A percentile compares a stretch with the other conserved stretches of the same genome.
Conservation (phyloP, 2,888 invertebrate genomes). For the Aelia acuminata region DNA sequence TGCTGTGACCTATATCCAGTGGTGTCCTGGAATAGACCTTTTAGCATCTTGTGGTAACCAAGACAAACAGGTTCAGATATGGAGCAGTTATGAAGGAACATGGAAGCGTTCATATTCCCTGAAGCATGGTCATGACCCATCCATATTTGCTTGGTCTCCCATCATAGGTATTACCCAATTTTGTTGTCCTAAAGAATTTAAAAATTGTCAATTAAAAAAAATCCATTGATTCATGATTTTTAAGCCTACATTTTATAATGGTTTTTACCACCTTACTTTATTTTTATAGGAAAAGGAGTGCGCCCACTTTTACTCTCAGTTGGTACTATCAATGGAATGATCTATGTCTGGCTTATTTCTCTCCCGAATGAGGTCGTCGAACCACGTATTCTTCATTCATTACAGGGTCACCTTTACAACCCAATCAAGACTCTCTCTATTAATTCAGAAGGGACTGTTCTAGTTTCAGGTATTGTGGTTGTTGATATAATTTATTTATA, state of each 20-base stretch:
- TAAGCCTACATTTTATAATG: no score
- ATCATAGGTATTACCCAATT: slow-evolving; percentile 70
- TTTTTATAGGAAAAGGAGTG: slow-evolving; percentile 65
- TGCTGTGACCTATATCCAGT: slow-evolving; percentile 70
- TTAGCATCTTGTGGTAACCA: slow-evolving; percentile 73
- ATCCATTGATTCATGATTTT: no score
- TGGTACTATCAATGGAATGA: slow-evolving; percentile 73
- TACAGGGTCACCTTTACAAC: slow-evolving; percentile 73
- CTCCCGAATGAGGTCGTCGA: slow-evolving; percentile 60
- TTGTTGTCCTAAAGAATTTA: no score
- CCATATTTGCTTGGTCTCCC: slow-evolving; percentile 73
- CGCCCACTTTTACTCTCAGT: slow-evolving; percentile 71
- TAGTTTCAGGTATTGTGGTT: slow-evolving; percentile 72
- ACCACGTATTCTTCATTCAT: slow-evolving; percentile 69
- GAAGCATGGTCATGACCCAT: slow-evolving; percentile 71
- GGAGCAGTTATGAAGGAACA: slow-evolving; percentile 69
- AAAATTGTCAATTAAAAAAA: no score
- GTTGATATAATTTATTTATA: neutral
- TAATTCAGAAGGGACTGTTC: slow-evolving; percentile 72
- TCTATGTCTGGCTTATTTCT: slow-evolving; percentile 71
- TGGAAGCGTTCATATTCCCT: slow-evolving; percentile 70
- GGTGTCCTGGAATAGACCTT: slow-evolving; percentile 72
- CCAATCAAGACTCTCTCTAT: slow-evolving; percentile 73
- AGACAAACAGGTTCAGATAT: slow-evolving; percentile 68
- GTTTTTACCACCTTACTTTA: no score